Percentiles rank a stretch among this genome's conserved stretches.
Evolutionary conservation across 2,888 invertebrate species (phyloP).

Genomic region (Ichneumon xanthorius): DNA sequence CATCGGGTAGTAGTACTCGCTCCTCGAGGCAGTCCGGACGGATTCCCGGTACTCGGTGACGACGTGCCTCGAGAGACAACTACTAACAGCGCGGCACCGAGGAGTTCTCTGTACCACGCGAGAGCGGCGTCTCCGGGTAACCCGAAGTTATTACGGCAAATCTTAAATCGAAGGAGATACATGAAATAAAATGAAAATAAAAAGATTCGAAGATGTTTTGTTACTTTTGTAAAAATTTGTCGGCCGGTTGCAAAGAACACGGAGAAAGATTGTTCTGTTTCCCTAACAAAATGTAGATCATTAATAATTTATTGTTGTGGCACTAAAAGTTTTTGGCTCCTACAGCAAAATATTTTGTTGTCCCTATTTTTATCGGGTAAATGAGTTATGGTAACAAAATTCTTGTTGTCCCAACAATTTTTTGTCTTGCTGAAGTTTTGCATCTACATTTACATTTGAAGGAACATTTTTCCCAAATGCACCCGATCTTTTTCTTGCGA

Average conservation of each 20-base stretch:
- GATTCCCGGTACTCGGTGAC: constrained; percentile 81
- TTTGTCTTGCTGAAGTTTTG: no score
- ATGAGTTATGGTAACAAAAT: no score
- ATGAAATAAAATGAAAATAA: neutral
- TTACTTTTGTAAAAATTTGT: neutral
- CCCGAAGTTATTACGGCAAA: constrained; percentile 63
- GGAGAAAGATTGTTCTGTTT: no score
- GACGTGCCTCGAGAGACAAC: constrained; percentile 84
- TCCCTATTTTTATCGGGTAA: no score
- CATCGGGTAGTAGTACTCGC: constrained; percentile 68
- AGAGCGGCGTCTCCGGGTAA: constrained; percentile 57
- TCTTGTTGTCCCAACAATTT: no score
- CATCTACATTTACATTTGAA: neutral
- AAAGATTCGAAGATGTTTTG: neutral
- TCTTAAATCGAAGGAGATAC: constrained; percentile 47
- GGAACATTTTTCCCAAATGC: neutral
- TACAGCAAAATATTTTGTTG: no score
- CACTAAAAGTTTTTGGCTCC: no score
- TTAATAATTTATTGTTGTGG: no score
- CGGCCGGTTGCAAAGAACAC: neutral
- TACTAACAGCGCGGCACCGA: constrained; percentile 80
- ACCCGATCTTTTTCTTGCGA: neutral
- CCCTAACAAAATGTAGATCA: no score
- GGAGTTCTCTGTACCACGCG: constrained; percentile 56
- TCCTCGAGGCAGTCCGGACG: constrained; percentile 76